Evolutionary conservation across 2,888 invertebrate genomes (phyloP), one percentile per base, ranked within the genome.

Genomic region (Latrodectus hesperus): DNA sequence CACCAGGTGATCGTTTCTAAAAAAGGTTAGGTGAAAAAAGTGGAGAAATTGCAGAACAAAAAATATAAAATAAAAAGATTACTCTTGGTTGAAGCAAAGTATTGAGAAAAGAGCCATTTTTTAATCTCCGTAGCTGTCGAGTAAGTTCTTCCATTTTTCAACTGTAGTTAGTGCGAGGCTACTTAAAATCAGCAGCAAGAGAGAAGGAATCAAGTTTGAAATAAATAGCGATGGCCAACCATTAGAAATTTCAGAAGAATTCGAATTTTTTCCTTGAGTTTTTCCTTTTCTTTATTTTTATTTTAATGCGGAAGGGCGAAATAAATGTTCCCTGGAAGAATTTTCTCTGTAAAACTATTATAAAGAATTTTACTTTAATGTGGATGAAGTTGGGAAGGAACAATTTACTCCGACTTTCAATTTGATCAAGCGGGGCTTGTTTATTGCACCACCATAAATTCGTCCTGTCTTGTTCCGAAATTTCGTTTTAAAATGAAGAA

Each of bases 81-180:
- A 73, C 65, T 60, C 51, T 49, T 55, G 51, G 73, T 52, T 52
- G 11, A n/a, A 26, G 26, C 70, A 70, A 55, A 49, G 51, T n/a
- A 16, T 60, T 74, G 26, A 73, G 72, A 26, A 26, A 26, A 38
- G 70, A 75, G 22, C 75, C 53, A 75, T 82, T 82, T 82, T 80
- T 82, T 67, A 82, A 74, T 82, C 82, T 75, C 68, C 68, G 75
- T 75, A 68, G 60, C 17, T 51, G 51, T 53, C 81, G 79, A 52
- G 60, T 49, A 60, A 81, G 71, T 74, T 74, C 11, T 65, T 65
- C 73, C 81, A 81, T 81, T 81, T 81, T 73, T 81, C 73, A 81
- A 64, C 67, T 73, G 51, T 74, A 81, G 81, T 81, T 81, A 80
- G 81, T 52, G 38, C 14, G 51, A 38, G 64, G 22, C 65, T 22